A percentile compares a stretch with the other conserved stretches of the same genome.
Conservation (phyloP, 2,113 vertebrate species). For the Tenebrosternarchus preto region DNA sequence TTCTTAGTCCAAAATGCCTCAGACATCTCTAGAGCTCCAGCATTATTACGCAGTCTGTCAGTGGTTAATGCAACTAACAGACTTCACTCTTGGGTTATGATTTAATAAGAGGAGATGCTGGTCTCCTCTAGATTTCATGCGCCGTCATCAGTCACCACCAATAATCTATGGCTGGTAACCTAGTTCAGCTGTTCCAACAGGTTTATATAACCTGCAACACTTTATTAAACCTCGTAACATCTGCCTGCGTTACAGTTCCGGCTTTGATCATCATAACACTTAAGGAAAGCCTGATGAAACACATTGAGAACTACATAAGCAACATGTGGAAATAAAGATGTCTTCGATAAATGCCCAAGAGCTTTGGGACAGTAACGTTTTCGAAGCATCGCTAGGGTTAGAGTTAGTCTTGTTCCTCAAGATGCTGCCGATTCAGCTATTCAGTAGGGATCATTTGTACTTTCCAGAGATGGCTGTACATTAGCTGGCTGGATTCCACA, state of each 20-base stretch:
- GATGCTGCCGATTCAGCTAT: not conserved
- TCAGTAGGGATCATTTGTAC: not conserved
- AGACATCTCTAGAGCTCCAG: conserved; percentile 40
- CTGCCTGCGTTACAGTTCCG: not conserved
- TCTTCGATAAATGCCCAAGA: not conserved
- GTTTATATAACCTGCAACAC: not conserved
- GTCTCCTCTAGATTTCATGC: conserved; percentile 2
- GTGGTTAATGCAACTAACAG: conserved; percentile 43
- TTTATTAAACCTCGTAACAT: not conserved
- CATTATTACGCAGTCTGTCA: conserved; percentile 18
- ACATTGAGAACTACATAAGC: not conserved
- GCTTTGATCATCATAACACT: not conserved
- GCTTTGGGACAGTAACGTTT: too few species aligned
- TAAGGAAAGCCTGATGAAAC: not conserved
- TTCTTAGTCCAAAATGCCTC: conserved; percentile 27
- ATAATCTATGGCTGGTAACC: not conserved
- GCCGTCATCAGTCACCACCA: not conserved
- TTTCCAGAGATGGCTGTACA: conserved; percentile 16
- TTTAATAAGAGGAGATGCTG: conserved; percentile 26
- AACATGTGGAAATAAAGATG: not conserved
- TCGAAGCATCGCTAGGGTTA: not conserved
- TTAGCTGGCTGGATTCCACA: conserved; percentile 21
- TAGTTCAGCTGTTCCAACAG: not conserved
- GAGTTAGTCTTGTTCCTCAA: too few species aligned
- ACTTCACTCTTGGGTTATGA: not conserved